A percentile compares a stretch with the other conserved stretches of the same genome.
These are phyloP conservation scores for Catamblyrhynchus diadema DNA, from an alignment of 2,797 vertebrate species.

Conservation along the genomic window DNA sequence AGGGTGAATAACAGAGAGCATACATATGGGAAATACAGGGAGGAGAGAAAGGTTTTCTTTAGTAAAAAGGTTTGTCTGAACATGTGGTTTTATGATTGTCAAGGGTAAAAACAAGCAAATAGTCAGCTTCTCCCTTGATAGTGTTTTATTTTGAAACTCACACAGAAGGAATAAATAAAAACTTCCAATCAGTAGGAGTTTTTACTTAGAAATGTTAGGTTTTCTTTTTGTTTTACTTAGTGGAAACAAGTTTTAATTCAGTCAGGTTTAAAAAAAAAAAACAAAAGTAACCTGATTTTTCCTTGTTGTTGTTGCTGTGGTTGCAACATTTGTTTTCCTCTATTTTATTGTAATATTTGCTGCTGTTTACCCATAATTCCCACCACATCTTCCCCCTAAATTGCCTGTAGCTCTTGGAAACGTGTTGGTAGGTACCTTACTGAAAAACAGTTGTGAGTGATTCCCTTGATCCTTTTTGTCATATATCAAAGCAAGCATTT, in stretches of 20 bases:
- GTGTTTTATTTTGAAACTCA: neutral
- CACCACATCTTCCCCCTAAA: neutral
- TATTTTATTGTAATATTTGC: slow-evolving; percentile 27
- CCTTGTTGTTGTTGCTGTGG: neutral
- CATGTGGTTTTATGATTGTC: neutral
- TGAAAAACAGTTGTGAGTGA: neutral
- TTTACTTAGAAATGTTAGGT: neutral
- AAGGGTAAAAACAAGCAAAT: neutral
- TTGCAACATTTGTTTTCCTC: neutral
- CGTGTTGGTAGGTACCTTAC: neutral
- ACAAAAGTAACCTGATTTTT: neutral
- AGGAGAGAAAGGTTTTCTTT: neutral
- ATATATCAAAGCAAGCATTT: neutral
- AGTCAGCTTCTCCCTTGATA: neutral
- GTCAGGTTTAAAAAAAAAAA: neutral
- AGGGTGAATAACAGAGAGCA: neutral
- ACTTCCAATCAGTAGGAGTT: neutral
- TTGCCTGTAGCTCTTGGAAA: slow-evolving; percentile 8
- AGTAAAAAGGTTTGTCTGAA: neutral
- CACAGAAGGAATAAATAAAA: neutral
- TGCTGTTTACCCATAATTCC: slow-evolving; percentile 34
- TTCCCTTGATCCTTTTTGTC: slow-evolving; percentile 29
- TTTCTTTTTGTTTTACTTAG: neutral
- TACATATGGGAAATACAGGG: neutral
- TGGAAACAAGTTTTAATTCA: neutral